Conservation (phyloP, 2,888 invertebrate species). For the Phanerotoma sp. region DNA sequence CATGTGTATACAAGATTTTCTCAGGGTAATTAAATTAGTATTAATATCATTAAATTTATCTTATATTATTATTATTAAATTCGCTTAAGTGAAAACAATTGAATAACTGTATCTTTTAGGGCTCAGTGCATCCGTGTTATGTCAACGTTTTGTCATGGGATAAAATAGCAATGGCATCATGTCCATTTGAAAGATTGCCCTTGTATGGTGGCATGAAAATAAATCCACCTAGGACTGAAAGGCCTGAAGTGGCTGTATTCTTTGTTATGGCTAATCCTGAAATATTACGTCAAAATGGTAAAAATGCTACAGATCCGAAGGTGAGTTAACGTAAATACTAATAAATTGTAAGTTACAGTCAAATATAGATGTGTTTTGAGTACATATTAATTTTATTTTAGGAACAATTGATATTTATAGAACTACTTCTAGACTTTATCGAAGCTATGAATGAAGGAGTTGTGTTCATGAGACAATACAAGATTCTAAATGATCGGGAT, state of each 20-base stretch:
- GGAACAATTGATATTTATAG: constrained; percentile 69
- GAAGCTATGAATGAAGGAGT: constrained; percentile 73
- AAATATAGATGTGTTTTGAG: neutral
- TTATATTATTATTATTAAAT: too few relatives aligned
- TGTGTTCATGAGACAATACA: constrained; percentile 60
- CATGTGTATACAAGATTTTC: constrained; percentile 64
- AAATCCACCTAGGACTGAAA: constrained; percentile 62
- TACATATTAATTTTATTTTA: constrained; percentile 47
- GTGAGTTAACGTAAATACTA: constrained; percentile 53
- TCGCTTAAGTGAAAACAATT: too few relatives aligned
- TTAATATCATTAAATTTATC: too few relatives aligned
- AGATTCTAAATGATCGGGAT: constrained; percentile 69
- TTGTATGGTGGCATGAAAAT: constrained; percentile 74
- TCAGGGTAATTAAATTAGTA: constrained; percentile 49
- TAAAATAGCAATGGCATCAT: constrained; percentile 68
- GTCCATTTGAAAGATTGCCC: constrained; percentile 68
- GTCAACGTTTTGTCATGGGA: constrained; percentile 74
- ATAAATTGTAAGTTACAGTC: too few relatives aligned
- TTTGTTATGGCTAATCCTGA: constrained; percentile 76
- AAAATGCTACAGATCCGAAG: constrained; percentile 66
- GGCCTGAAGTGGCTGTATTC: constrained; percentile 66
- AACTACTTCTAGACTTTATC: constrained; percentile 70
- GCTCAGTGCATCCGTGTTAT: constrained; percentile 50
- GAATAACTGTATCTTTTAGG: constrained; percentile 36
- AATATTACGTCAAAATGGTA: constrained; percentile 68